Evolutionary conservation across 2,797 vertebrate genomes (phyloP), one percentile per base, ranked within the genome.

Genomic region (Aulostomus chinensis): DNA sequence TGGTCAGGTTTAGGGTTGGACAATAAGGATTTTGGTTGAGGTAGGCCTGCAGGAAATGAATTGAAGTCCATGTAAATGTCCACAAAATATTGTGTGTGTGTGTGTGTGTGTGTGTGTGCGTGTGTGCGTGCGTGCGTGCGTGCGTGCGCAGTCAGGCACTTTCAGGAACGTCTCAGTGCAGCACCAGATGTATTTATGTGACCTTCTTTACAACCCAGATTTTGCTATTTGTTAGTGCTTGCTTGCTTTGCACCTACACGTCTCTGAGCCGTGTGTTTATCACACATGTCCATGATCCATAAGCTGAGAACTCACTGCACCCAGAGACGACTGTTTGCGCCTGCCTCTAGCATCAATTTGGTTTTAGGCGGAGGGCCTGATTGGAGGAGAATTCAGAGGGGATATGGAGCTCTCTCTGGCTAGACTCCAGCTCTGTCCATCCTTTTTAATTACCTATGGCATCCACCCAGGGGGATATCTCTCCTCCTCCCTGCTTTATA

Each of bases 391-490:
- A 77, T 78, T 76, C 82, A 80, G 61, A 73, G 55, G 68, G 69
- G 73, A 78, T 75, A 78, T 80, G 76, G 61, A 77, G 77, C 74
- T 73, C 65, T 75, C 45, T 32, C 70, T 88, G 86, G 85, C 85
- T 68, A 68, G 50, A 66, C 62, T 87, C 85, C 82, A 84, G 75
- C 72, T 76, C 68, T 80, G 85, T 86, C 87, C 87, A 84, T 83
- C 80, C 83, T 85, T 85, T 85, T 89, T 89, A 87, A 89, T 89
- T 89, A 89, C 87, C 84, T 85, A 80, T 73, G 72, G 84, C 81
- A 72, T 56, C 46, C 49, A 65, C 85, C 54, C 81, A 64, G 40
- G 77, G 73, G 85, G 81, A 80, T 82, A 73, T 74, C 69, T 64
- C 51, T 67, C 61, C 71, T 57, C 72, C 36, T 67, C 71, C 56